phyloP scores from a whole-genome alignment of 1,140 invertebrate species.

The Orius insidiosus region DNA sequence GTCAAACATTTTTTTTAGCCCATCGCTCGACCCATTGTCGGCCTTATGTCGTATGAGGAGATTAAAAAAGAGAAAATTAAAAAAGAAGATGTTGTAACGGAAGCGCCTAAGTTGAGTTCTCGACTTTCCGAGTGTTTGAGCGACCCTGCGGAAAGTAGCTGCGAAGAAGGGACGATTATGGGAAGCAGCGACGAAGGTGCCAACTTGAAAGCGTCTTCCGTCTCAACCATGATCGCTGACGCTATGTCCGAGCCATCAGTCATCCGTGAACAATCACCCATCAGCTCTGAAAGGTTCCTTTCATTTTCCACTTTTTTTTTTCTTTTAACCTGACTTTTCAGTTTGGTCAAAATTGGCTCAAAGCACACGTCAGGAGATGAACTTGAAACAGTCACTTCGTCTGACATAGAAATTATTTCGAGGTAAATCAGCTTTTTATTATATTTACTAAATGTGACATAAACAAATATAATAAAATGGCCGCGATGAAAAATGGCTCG shows the following conservation, averaged over 20 bases:
- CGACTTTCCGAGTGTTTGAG: conserved; percentile 4
- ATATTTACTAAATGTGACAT: background rate
- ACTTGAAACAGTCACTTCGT: conserved; percentile 78
- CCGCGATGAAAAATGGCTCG: no score
- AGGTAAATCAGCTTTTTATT: conserved; percentile 28
- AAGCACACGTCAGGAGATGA: conserved; percentile 83
- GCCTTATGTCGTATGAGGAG: no score
- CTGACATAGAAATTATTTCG: conserved; percentile 92
- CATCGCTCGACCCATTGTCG: no score
- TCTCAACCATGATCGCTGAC: conserved; percentile 37
- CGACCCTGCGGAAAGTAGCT: conserved; percentile 28
- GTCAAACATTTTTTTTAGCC: background rate
- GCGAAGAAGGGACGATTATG: conserved; percentile 37
- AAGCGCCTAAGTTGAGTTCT: conserved; percentile 4
- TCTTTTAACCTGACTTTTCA: conserved; percentile 17
- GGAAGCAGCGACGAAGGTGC: conserved; percentile 40
- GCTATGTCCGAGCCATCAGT: conserved; percentile 36
- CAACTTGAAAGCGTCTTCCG: conserved; percentile 7
- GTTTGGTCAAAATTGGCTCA: conserved; percentile 56
- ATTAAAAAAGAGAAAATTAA: no score
- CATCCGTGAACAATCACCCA: conserved; percentile 36
- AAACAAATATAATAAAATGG: background rate
- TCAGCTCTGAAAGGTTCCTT: conserved; percentile 43
- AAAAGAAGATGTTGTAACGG: conserved; percentile 1
- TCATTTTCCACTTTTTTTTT: conserved; percentile 14